Evolutionary conservation across 1,140 invertebrate genomes (phyloP).

Genomic region (Lethocerus indicus): DNA sequence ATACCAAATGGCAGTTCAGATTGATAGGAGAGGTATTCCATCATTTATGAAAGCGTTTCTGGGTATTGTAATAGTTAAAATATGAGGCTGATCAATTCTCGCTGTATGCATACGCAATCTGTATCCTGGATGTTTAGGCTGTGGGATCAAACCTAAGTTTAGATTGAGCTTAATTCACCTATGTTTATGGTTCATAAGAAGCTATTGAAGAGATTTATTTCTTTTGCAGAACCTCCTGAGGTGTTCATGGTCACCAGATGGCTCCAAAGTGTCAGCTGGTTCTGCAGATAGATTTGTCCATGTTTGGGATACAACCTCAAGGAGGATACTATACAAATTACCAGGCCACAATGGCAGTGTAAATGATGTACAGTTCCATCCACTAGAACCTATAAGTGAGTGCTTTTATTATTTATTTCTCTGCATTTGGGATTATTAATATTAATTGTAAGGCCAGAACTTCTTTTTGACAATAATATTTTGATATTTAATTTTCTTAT

Average conservation of each 20-base stretch:
- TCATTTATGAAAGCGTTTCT: no score
- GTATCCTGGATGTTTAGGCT: no score
- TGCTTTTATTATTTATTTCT: constrained; percentile 2
- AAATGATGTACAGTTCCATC: constrained; percentile 94
- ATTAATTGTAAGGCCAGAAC: neutral
- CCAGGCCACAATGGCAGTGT: constrained; percentile 97
- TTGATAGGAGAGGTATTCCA: no score
- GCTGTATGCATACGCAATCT: no score
- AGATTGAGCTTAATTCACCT: neutral
- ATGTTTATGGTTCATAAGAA: neutral
- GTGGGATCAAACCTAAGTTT: neutral
- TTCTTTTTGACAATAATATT: neutral
- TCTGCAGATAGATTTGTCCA: constrained; percentile 93
- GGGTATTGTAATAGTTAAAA: no score
- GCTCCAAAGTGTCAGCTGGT: constrained; percentile 71
- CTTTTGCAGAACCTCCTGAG: constrained; percentile 51
- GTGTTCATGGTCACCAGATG: constrained; percentile 78
- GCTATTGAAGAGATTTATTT: constrained; percentile 1
- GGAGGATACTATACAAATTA: constrained; percentile 87
- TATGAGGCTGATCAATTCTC: no score
- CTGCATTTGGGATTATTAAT: neutral
- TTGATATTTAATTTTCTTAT: neutral
- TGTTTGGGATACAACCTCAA: constrained; percentile 87
- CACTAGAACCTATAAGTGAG: constrained; percentile 77
- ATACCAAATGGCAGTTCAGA: no score